These are phyloP conservation scores for Laticauda laticaudata DNA, from an alignment of 2,113 vertebrate species.

Conservation along the genomic window DNA sequence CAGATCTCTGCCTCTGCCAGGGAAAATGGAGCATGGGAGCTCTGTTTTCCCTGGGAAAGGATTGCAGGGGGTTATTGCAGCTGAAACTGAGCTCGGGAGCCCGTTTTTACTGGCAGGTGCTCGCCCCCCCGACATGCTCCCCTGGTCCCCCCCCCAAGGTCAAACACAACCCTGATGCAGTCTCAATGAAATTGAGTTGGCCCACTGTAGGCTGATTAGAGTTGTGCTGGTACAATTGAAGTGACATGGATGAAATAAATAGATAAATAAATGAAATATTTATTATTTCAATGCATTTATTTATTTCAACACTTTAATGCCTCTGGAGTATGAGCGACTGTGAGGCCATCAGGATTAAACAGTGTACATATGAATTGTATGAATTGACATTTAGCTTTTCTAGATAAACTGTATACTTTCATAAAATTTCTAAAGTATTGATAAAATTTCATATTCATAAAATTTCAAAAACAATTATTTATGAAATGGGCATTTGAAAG, in stretches of 20 bases:
- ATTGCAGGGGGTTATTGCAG: too few relatives aligned
- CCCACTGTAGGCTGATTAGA: neutral
- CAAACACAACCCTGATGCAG: too few relatives aligned
- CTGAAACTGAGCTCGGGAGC: too few relatives aligned
- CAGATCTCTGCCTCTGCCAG: too few relatives aligned
- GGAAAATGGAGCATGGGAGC: too few relatives aligned
- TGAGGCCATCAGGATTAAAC: neutral
- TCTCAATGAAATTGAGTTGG: too few relatives aligned
- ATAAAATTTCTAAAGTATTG: neutral
- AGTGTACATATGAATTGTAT: neutral
- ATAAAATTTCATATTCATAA: neutral
- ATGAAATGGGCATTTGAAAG: neutral
- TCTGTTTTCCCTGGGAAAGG: too few relatives aligned
- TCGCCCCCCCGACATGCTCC: fast-evolving
- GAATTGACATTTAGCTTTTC: neutral
- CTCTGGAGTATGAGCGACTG: neutral
- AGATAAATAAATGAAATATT: neutral
- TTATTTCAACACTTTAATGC: neutral
- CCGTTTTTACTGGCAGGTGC: too few relatives aligned
- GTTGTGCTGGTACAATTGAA: neutral
- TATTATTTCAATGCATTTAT: neutral
- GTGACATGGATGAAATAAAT: neutral
- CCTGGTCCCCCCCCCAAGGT: too few relatives aligned
- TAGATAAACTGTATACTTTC: neutral
- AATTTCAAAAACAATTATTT: neutral